A percentile compares a stretch with the other conserved stretches of the same genome.
Conservation (phyloP, 1,140 invertebrate species). For the Eupristina koningsbergeri region DNA sequence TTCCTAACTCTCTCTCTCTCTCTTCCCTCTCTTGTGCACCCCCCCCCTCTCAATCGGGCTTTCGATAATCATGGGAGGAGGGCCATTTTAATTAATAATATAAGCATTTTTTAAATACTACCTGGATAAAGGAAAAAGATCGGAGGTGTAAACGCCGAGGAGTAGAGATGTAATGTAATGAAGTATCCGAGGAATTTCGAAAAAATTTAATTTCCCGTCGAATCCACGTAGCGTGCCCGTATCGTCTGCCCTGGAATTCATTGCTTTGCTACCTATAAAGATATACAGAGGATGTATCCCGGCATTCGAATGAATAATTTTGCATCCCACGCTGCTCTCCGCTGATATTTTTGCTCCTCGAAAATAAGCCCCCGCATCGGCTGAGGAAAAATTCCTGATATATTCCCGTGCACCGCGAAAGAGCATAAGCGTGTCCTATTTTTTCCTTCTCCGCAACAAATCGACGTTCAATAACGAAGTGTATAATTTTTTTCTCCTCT, state of each 20-base stretch:
- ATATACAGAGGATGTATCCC: slow-evolving; percentile 1
- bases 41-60: no score
- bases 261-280: slow-evolving; percentile 20
- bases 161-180: slow-evolving; percentile 16
- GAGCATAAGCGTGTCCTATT: slow-evolving; percentile 1
- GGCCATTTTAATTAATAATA: slow-evolving; percentile 37
- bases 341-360: background rate
- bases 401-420: background rate
- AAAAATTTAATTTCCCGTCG: slow-evolving; percentile 45
- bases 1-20: no score
- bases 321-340: background rate
- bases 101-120: slow-evolving; percentile 24
- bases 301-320: slow-evolving; percentile 38
- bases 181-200: slow-evolving; percentile 42
- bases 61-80: no score
- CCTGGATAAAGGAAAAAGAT: background rate
- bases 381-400: slow-evolving; percentile 31
- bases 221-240: background rate
- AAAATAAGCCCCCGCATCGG: background rate
- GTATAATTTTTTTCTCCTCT: slow-evolving; percentile 1
- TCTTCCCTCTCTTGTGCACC: no score
- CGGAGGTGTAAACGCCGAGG: slow-evolving; percentile 16
- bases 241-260: slow-evolving; percentile 18
- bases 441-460: slow-evolving; percentile 1
- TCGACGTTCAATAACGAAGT: slow-evolving; percentile 27